A percentile compares a stretch with the other conserved stretches of the same genome.
These are phyloP conservation scores for Phodopus roborovskii DNA, from an alignment of 2,113 vertebrate species.

Conservation along the genomic window DNA sequence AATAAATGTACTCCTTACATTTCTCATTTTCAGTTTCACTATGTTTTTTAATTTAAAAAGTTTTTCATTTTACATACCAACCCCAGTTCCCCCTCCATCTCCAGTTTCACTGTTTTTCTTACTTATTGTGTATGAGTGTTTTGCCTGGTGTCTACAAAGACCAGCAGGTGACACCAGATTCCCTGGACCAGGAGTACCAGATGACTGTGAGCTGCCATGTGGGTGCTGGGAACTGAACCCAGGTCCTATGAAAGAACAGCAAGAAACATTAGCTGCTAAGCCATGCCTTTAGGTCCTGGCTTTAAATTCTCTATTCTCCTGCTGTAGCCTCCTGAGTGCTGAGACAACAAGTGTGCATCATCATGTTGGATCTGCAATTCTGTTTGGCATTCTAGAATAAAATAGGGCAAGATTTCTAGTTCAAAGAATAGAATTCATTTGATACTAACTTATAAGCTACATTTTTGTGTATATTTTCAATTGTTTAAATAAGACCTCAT, in stretches of 20 bases:
- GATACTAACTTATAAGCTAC: neutral
- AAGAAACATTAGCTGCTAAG: neutral
- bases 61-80: no score
- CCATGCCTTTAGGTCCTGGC: neutral
- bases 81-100: no score
- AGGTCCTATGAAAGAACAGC: neutral
- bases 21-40: neutral
- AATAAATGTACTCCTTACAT: no score
- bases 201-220: neutral
- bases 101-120: neutral
- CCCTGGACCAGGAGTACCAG: neutral
- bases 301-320: neutral
- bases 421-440: neutral
- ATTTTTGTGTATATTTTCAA: neutral
- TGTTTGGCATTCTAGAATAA: neutral
- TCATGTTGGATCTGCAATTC: neutral
- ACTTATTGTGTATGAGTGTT: neutral
- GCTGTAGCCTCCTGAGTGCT: neutral
- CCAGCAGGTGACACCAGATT: neutral
- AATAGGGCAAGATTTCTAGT: neutral
- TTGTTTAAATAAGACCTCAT: neutral
- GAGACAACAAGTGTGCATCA: neutral
- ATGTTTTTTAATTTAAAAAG: neutral
- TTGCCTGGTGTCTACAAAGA: neutral
- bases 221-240: neutral